Evolutionary conservation across 2,888 invertebrate species (phyloP).

Genomic region (Dolomedes plantarius): DNA sequence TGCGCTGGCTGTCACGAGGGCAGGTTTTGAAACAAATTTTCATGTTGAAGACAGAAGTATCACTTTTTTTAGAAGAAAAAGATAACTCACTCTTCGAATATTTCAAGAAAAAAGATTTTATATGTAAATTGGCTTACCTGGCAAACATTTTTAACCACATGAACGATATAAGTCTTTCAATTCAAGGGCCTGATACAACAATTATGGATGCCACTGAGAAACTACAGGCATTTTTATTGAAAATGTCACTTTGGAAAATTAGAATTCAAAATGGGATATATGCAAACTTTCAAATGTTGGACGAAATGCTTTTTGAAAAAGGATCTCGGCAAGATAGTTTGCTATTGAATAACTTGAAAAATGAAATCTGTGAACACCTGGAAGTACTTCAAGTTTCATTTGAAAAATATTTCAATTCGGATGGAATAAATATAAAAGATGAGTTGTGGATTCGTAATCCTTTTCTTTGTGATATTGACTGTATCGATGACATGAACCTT

Average conservation of each 20-base stretch:
- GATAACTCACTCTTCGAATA: conserved; percentile 28
- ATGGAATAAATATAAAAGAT: conserved; percentile 20
- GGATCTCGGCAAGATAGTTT: no score
- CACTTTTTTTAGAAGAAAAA: conserved; percentile 24
- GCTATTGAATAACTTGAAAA: no score
- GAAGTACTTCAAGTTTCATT: no score
- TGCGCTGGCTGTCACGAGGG: conserved; percentile 45
- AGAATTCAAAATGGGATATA: conserved; percentile 56
- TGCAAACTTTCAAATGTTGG: conserved; percentile 61
- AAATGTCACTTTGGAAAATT: conserved; percentile 57
- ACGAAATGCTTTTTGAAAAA: conserved; percentile 39
- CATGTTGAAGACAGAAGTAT: conserved; percentile 43
- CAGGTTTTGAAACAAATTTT: conserved; percentile 50
- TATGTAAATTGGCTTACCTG: conserved; percentile 30
- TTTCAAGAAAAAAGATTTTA: conserved; percentile 26
- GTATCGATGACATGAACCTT: conserved; percentile 20
- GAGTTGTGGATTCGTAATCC: conserved; percentile 20
- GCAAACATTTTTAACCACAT: conserved; percentile 52
- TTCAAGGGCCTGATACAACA: conserved; percentile 54
- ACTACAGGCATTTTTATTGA: conserved; percentile 60
- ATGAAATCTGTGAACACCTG: no score
- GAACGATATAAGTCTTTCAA: conserved; percentile 58
- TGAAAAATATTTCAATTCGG: conserved; percentile 4
- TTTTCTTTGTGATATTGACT: conserved; percentile 20
- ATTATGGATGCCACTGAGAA: conserved; percentile 55